Base-by-base conservation (phyloP, 1,140 invertebrate species). In the Achatina immaculata region DNA sequence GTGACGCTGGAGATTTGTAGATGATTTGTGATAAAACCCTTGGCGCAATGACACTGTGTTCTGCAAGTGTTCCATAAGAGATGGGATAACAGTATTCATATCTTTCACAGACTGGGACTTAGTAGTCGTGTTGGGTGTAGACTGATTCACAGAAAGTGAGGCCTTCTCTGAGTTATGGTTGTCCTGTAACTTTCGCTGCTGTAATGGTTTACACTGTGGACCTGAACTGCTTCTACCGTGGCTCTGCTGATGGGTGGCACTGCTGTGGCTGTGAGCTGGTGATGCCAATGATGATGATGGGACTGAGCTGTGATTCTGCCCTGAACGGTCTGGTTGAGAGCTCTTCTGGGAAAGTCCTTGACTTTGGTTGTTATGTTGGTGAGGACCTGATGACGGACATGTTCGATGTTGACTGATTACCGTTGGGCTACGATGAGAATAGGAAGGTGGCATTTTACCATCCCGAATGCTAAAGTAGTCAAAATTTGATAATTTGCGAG, bases 381-480 rank as follows among this genome's bases (percentile, higher is more conserved):
- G 43, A 16, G n/a, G 2, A 16, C 24, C 31, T 34, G 72, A 31
- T 16, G 40, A 7, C 9, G n/a, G 14, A 16, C 4, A 43, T 2
- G 36, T 48, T 21, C 2, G 72, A 51, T 45, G 36, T 74, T 48
- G 36, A 43, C 45, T 74, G 45, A 45, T 43, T 36, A 34, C 42
- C n/a, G 38, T 4, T 14, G 38, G 68, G 9, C 38, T 45, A 42
- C 40, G 2, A 4, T 71, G 36, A 16, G 68, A 24, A 36, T 48
- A 51, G 31, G 38, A 31, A 31, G 40, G 43, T 1, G 6, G 43
- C 2, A 76, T 55, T 31, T 76, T 76, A 16, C 74, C 74, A 40
- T 76, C 40, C 28, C 74, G 36, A 21, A 76, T 62, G 28, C 55
- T 76, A 55, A 76, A 76, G 51, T 76, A 45, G 34, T 66, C 58